Evolutionary conservation across 2,888 invertebrate species (phyloP).

Genomic region (Hecatera dysodea): DNA sequence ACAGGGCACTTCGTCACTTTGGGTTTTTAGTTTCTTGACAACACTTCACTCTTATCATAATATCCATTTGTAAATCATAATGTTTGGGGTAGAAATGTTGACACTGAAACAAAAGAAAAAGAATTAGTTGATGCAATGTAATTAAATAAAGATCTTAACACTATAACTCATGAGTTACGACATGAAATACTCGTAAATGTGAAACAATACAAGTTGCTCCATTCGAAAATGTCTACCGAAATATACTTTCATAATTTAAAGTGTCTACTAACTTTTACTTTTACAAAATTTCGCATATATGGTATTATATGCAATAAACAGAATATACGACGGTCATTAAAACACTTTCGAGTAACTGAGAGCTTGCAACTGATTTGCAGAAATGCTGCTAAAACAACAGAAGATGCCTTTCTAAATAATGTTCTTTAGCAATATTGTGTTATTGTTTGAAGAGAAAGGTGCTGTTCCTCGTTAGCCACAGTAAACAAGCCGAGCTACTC

Average conservation of each 20-base stretch:
- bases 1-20: slow-evolving; percentile 90
- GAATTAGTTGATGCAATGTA: slow-evolving; percentile 15
- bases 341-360: slow-evolving; percentile 62
- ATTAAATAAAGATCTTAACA: not conserved
- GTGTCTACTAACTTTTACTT: slow-evolving; percentile 69
- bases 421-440: slow-evolving; percentile 69
- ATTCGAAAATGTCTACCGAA: slow-evolving; percentile 41
- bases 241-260: slow-evolving; percentile 62
- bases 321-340: slow-evolving; percentile 45
- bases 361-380: slow-evolving; percentile 65
- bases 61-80: slow-evolving; percentile 91
- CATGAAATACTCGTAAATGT: slow-evolving; percentile 26
- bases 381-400: slow-evolving; percentile 66
- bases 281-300: slow-evolving; percentile 55
- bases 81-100: slow-evolving; percentile 91
- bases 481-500: slow-evolving; percentile 69
- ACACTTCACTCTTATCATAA: slow-evolving; percentile 91
- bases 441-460: slow-evolving; percentile 84
- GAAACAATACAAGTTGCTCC: slow-evolving; percentile 28
- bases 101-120: slow-evolving; percentile 88
- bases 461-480: slow-evolving; percentile 66
- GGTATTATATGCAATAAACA: slow-evolving; percentile 44
- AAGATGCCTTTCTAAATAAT: slow-evolving; percentile 76
- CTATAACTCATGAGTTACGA: not conserved
- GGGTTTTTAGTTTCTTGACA: slow-evolving; percentile 91